These are phyloP conservation scores for Cephonodes hylas DNA, from an alignment of 2,888 invertebrate species.

Conservation along the genomic window DNA sequence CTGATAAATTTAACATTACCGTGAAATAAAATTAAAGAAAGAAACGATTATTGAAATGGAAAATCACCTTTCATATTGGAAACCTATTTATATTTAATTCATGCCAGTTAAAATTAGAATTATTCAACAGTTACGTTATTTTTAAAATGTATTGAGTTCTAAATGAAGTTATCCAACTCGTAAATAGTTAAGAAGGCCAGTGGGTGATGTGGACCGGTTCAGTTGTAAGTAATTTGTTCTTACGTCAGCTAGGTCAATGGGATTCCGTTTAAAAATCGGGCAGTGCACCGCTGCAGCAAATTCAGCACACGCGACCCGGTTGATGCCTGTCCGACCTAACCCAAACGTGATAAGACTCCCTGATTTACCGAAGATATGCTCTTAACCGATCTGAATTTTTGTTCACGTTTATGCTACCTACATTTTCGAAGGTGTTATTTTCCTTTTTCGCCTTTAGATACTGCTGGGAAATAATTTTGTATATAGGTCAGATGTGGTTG, in stretches of 20 bases:
- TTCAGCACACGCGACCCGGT: conserved; percentile 48
- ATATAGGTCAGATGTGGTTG: too few species aligned
- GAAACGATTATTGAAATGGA: too few species aligned
- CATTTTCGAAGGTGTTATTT: background rate
- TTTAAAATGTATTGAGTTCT: background rate
- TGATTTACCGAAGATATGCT: conserved; percentile 32
- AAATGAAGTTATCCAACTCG: background rate
- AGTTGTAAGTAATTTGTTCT: background rate
- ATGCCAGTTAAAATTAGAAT: too few species aligned
- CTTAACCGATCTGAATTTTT: conserved; percentile 13
- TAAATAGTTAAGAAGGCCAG: background rate
- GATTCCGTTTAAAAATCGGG: conserved; percentile 5
- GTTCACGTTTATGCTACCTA: conserved; percentile 3
- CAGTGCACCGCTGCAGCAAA: conserved; percentile 34
- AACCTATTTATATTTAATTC: too few species aligned
- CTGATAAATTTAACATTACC: too few species aligned
- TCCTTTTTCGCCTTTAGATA: background rate
- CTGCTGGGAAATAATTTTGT: background rate
- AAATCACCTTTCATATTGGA: too few species aligned
- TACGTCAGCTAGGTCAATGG: background rate
- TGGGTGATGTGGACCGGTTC: background rate
- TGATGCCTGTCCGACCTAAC: conserved; percentile 50
- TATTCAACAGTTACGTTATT: too few species aligned
- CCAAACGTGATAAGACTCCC: conserved; percentile 53
- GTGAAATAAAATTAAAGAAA: too few species aligned